phyloP scores from a whole-genome alignment of 1,140 invertebrate species.

The Heliothis virescens region DNA sequence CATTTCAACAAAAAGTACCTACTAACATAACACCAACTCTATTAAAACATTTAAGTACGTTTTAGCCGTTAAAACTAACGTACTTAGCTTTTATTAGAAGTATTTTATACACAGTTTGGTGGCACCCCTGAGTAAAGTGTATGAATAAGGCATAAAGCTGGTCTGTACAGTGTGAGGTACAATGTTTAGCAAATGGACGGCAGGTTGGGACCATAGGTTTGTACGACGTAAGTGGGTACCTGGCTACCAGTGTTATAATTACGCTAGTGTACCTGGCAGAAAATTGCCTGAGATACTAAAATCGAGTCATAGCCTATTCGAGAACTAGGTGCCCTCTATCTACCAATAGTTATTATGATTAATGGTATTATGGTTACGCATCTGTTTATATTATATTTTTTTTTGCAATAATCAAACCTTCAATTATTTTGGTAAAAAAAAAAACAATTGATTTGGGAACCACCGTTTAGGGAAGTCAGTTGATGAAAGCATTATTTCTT shows the following conservation, averaged over 20 bases:
- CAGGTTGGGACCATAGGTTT: conserved; percentile 22
- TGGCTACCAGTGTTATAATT: conserved; percentile 7
- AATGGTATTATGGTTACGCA: too few relatives aligned
- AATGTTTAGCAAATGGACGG: conserved; percentile 52
- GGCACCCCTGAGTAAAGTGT: conserved; percentile 55
- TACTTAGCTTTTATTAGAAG: neutral
- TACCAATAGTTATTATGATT: too few relatives aligned
- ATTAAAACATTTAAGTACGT: conserved; percentile 20
- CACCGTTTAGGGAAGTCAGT: too few relatives aligned
- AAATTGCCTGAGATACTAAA: neutral
- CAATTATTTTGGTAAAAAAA: too few relatives aligned
- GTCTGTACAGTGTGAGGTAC: conserved; percentile 48
- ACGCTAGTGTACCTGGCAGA: neutral
- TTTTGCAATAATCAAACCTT: too few relatives aligned
- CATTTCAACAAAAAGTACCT: neutral
- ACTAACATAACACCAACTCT: neutral
- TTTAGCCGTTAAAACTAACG: conserved; percentile 2
- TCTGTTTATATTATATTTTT: too few relatives aligned
- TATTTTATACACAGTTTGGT: neutral
- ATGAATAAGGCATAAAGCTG: conserved; percentile 64
- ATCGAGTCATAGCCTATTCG: too few relatives aligned
- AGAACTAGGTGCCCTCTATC: too few relatives aligned
- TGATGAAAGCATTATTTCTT: too few relatives aligned
- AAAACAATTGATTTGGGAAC: too few relatives aligned
- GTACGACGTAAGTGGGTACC: conserved; percentile 1